Evolutionary conservation across 2,888 invertebrate genomes (phyloP), one percentile per base, ranked within the genome.

Genomic region (Clostera curtula): DNA sequence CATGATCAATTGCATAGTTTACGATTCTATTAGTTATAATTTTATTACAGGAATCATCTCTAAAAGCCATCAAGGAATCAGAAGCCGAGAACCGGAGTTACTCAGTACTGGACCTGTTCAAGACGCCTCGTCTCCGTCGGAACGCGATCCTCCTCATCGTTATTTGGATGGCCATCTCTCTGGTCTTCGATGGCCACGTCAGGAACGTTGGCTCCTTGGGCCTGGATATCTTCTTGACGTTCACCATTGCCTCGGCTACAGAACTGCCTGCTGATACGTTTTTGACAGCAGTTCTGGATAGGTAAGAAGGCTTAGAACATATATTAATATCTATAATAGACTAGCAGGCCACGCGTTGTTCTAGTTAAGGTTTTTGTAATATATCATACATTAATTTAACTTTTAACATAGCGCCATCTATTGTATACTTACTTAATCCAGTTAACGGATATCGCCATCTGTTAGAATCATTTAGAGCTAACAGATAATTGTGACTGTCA

Each of bases 151-250:
- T 95, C 0, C 85, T 95, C 11, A 93, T 93, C 43, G 48, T 93
- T 2, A 92, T 95, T 44, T 95, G 95, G 95, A 93, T 94, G 92
- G 89, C 91, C n/a, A 92, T 95, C 30, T 93, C 94, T 0, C 58
- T 95, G 55, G 93, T 93, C 1, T 94, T 95, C 65, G 94, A 95
- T 55, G 94, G 94, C 0, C 95, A 96, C 59, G 94, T 95, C 8
- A 85, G 95, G 54, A 95, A 95, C 59, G 94, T 95, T 0, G 92
- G 93, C 0, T 92, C 93, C 5, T 72, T 95, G 19, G 93, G 93
- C 0, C 70, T 93, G 45, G 90, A 94, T 50, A 88, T 94, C n/a
- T 95, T 94, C 63, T 61, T 94, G 30, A 94, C 94, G 0, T 95
- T 95, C 58, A 93, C 94, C 0, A 87, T 94, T 2, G 94, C 95